A percentile compares a stretch with the other conserved stretches of the same genome.
phyloP scores from a whole-genome alignment of 2,797 vertebrate genomes.

The Perodicticus potto region DNA sequence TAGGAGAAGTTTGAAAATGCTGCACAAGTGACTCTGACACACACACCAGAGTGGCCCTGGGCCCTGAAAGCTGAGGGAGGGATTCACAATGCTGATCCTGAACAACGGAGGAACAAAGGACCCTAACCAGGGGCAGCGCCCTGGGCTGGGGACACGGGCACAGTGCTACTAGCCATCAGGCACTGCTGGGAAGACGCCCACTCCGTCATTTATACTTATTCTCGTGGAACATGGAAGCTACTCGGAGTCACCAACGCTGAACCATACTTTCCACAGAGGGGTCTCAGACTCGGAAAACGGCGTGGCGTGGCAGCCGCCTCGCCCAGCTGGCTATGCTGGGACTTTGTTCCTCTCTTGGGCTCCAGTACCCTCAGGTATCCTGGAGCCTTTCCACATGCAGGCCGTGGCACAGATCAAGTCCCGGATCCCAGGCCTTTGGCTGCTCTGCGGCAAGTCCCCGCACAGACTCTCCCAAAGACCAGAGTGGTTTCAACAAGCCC shows the following conservation, averaged over 20 bases:
- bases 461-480: not conserved
- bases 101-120: not conserved
- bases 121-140: not conserved
- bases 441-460: not conserved
- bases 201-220: not conserved
- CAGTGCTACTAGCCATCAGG: rapidly evolving
- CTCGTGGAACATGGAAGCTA: not conserved
- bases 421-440: not conserved
- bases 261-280: not conserved
- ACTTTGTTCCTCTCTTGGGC: not conserved
- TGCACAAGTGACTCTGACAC: not conserved
- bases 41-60: not conserved
- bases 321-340: not conserved
- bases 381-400: not conserved
- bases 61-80: not conserved
- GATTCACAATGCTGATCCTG: not conserved
- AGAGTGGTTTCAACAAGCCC: not conserved
- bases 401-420: not conserved
- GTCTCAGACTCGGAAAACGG: not conserved
- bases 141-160: not conserved
- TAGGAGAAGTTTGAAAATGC: not conserved
- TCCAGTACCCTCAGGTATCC: not conserved
- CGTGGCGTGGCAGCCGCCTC: not conserved
- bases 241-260: not conserved
- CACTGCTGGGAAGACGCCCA: not conserved